A percentile compares a stretch with the other conserved stretches of the same genome.
phyloP scores from a whole-genome alignment of 1,140 invertebrate genomes.

The Homalodisca vitripennis region DNA sequence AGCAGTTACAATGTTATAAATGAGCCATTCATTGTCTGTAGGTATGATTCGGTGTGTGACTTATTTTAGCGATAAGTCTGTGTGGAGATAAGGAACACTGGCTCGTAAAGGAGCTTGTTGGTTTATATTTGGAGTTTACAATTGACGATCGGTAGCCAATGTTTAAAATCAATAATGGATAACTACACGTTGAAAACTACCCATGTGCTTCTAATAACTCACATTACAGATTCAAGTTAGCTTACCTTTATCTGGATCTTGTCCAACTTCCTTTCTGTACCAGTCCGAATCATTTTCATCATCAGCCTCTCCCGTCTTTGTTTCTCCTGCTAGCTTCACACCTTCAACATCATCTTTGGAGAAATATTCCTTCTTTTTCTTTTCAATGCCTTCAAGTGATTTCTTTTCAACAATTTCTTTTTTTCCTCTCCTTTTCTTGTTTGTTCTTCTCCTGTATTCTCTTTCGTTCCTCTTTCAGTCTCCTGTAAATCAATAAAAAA shows the following conservation, averaged over 20 bases:
- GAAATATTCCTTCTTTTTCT: constrained; percentile 45
- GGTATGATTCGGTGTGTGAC: too few species aligned
- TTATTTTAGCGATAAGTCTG: too few species aligned
- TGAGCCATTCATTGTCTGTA: too few species aligned
- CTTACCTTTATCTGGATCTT: constrained; percentile 77
- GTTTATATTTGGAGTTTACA: too few species aligned
- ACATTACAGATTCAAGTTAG: too few species aligned
- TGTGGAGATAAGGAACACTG: too few species aligned
- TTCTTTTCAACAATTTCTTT: constrained; percentile 44
- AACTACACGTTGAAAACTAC: too few species aligned
- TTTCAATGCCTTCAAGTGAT: constrained; percentile 50
- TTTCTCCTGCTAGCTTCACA: constrained; percentile 35
- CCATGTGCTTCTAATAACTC: too few species aligned
- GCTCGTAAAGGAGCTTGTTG: too few species aligned
- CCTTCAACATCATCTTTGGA: constrained; percentile 31
- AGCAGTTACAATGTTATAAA: too few species aligned
- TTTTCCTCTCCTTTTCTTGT: constrained; percentile 61
- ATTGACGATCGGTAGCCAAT: too few species aligned
- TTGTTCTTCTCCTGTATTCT: constrained; percentile 68
- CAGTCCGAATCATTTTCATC: constrained; percentile 76
- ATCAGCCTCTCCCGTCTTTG: constrained; percentile 48
- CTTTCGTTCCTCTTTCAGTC: constrained; percentile 70
- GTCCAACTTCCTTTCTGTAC: constrained; percentile 82
- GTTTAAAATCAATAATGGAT: too few species aligned
- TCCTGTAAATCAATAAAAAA: constrained; percentile 47